Evolutionary conservation across 1,140 invertebrate species (phyloP).

Genomic region (Musca domestica): DNA sequence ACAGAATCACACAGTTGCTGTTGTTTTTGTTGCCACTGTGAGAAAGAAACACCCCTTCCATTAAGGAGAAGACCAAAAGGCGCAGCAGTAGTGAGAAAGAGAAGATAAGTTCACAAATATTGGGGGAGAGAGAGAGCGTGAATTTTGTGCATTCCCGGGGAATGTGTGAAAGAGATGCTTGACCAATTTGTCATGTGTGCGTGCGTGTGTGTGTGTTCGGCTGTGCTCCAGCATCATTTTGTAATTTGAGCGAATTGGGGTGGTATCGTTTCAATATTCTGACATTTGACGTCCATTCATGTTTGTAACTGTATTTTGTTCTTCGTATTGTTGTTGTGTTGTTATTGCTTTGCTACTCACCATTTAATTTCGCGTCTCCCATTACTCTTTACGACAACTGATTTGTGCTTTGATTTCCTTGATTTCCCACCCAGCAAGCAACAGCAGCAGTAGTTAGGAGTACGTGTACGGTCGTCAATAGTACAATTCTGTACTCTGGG

Average conservation of each 20-base stretch:
- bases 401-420: background rate
- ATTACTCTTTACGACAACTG: background rate
- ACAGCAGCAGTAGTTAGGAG: no score
- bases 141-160: background rate
- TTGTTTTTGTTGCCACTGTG: background rate
- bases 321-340: no score
- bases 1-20: no score
- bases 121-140: background rate
- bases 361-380: background rate
- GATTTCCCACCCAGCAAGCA: no score
- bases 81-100: background rate
- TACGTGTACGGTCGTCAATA: no score
- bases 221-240: background rate
- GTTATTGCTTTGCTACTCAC: background rate
- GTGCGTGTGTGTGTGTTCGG: no score
- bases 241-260: slow-evolving; percentile 12
- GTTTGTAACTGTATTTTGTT: slow-evolving; percentile 9
- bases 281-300: slow-evolving; percentile 2
- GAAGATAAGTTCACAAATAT: background rate
- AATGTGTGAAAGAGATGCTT: no score
- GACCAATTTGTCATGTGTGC: no score
- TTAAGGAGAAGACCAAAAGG: background rate
- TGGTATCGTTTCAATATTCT: slow-evolving; percentile 3
- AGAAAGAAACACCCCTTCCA: slow-evolving; percentile 8
- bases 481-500: no score